Percentiles rank a stretch among this genome's conserved stretches.
phyloP scores from a whole-genome alignment of 2,113 vertebrate species.

The Plestiodon gilberti region DNA sequence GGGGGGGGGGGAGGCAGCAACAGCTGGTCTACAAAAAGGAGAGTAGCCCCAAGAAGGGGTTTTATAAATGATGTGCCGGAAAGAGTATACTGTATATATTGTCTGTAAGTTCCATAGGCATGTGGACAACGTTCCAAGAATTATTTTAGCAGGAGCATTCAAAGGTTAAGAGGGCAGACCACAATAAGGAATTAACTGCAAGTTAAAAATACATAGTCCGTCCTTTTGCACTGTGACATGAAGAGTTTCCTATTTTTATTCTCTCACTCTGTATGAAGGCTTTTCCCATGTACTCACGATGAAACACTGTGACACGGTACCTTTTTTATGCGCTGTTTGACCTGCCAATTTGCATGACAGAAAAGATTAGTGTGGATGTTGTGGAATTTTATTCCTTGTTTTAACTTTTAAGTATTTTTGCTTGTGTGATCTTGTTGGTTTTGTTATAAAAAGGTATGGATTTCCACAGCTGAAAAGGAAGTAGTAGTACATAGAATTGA shows the following conservation, averaged over 20 bases:
- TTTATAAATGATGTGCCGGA: neutral
- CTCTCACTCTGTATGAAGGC: neutral
- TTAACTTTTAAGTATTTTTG: neutral
- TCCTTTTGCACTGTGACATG: neutral
- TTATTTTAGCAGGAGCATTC: neutral
- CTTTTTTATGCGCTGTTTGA: neutral
- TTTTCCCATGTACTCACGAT: neutral
- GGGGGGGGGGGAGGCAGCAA: neutral
- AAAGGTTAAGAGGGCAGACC: neutral
- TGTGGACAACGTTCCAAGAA: neutral
- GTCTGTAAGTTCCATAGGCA: neutral
- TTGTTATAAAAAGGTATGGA: neutral
- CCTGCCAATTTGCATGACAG: neutral
- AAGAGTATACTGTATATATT: neutral
- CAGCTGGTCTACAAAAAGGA: neutral
- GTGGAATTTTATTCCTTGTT: neutral
- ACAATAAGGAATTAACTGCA: neutral
- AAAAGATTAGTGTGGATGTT: slow-evolving; percentile 5
- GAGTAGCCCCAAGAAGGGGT: neutral
- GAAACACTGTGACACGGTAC: neutral
- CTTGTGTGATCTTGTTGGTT: slow-evolving; percentile 9
- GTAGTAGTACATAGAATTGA: neutral
- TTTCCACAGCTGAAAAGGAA: neutral
- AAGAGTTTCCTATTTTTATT: neutral
- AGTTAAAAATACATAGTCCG: neutral